Conservation (phyloP, 2,888 invertebrate genomes). For the Corbicula japonica region DNA sequence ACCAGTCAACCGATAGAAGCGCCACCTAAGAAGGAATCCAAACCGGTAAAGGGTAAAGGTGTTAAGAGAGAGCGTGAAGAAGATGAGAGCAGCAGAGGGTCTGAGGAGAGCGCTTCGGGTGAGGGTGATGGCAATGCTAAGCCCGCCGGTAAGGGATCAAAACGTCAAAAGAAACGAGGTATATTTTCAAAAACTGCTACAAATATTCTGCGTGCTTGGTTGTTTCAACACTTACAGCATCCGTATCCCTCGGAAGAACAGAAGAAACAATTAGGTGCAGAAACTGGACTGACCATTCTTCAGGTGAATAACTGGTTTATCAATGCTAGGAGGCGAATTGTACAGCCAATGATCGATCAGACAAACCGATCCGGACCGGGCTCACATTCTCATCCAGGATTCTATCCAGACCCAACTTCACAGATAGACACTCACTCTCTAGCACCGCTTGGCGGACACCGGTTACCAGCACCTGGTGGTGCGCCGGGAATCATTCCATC, state of each 20-base stretch:
- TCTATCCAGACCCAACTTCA: conserved; percentile 54
- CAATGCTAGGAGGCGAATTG: conserved; percentile 66
- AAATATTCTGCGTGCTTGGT: conserved; percentile 67
- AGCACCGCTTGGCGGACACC: conserved; percentile 34
- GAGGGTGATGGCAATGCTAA: conserved; percentile 24
- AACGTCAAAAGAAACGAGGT: conserved; percentile 64
- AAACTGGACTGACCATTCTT: conserved; percentile 68
- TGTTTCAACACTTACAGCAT: conserved; percentile 68
- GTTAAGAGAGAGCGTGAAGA: conserved; percentile 59
- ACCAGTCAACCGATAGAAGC: conserved; percentile 16
- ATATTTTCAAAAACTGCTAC: conserved; percentile 69
- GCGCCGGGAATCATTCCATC: conserved; percentile 37
- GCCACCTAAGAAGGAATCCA: conserved; percentile 41
- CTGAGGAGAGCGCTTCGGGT: conserved; percentile 47
- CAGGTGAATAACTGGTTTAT: conserved; percentile 72
- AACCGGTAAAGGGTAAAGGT: conserved; percentile 45
- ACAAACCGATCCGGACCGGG: conserved; percentile 66
- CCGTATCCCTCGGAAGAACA: conserved; percentile 70
- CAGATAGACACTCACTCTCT: conserved; percentile 49
- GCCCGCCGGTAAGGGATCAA: conserved; percentile 50
- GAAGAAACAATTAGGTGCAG: conserved; percentile 66
- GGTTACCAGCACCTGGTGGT: conserved; percentile 33
- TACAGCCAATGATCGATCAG: conserved; percentile 72
- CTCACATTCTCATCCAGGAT: conserved; percentile 58
- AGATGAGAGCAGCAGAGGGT: conserved; percentile 55